Evolutionary conservation across 2,113 vertebrate genomes (phyloP).

Genomic region (Anser cygnoides): DNA sequence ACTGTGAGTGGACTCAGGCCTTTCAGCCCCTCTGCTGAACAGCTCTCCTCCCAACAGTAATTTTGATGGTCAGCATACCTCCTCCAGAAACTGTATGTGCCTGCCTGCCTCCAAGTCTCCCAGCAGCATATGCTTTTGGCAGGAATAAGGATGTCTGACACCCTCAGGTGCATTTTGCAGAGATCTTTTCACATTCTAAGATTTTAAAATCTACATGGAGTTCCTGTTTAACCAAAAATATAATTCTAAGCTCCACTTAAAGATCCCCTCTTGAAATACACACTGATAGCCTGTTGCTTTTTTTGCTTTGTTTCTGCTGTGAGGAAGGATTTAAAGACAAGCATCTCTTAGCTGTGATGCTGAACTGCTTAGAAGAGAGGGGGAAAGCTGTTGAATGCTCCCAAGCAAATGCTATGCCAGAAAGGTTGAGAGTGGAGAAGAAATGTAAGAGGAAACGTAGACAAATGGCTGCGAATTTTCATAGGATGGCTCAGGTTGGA

Average conservation of each 20-base stretch:
- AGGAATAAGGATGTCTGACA: not conserved
- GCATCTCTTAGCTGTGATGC: not conserved
- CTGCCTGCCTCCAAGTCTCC: not conserved
- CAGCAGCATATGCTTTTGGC: not conserved
- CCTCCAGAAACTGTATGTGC: not conserved
- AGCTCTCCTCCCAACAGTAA: not conserved
- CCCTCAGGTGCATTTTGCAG: not conserved
- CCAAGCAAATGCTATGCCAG: not conserved
- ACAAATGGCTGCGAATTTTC: not conserved
- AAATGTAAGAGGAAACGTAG: not conserved
- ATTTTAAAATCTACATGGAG: not conserved
- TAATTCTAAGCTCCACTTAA: not conserved
- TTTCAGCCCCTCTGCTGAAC: not conserved
- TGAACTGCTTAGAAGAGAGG: not conserved
- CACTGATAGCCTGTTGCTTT: not conserved
- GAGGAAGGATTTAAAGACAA: not conserved
- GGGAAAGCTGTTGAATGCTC: not conserved
- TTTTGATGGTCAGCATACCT: not conserved
- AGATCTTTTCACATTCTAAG: not conserved
- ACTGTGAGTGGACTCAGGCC: rapidly evolving
- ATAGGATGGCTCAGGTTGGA: too few relatives aligned
- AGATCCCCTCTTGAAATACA: not conserved
- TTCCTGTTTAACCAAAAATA: not conserved
- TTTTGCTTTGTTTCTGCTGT: not conserved
- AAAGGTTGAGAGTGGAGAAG: not conserved